Base-by-base conservation (phyloP, 2,113 vertebrate genomes). In the Psammodynastes pulverulentus region DNA sequence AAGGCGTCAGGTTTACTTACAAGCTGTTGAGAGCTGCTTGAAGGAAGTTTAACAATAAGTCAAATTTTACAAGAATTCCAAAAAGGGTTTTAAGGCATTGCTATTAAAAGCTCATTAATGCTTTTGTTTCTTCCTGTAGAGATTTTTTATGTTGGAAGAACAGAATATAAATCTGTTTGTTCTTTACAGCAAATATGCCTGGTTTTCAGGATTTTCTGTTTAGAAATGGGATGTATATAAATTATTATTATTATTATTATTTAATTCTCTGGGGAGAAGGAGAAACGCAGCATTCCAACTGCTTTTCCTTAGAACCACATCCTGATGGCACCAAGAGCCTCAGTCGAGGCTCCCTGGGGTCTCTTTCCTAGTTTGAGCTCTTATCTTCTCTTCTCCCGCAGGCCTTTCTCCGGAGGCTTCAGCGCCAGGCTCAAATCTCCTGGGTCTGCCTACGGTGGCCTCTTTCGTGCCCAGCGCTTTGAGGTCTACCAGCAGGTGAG, bases 401-500 rank as follows among this genome's bases (percentile, higher is more conserved):
- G 95, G 92, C 90, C 95, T 48, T 96, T 95, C 39, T 90, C 94
- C 34, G 94, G 92, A 45, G 93, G 94, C 86, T 94, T 96, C 91
- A 95, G n/a, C 85, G 92, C 96, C 56, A 91, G 95, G 43, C 91
- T 97, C 90, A 97, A 96, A 92, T 94, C 95, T 91, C 94, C 96
- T 1, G 95, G 95, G 52, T 93, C 96, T 54, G 94, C 93, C 84
- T 97, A 97, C 0, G 93, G 95, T 0, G 94, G 96, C 46, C 94
- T 94, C 58, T 96, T 95, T 92, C 94, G 95, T 46, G 94, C 95
- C 67, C 97, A 96, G 93, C 97, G 96, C 89, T 91, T 96, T 0
- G 96, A 96, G 92, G 93, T 96, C 84, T 96, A 96, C 94, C 97
- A 96, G 92, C 96, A 95, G 96, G 97, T 97, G 79, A 95, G 87